Evolutionary conservation across 2,888 invertebrate genomes (phyloP), one percentile per base, ranked within the genome.

Genomic region (Callyntrura guangdongensis): DNA sequence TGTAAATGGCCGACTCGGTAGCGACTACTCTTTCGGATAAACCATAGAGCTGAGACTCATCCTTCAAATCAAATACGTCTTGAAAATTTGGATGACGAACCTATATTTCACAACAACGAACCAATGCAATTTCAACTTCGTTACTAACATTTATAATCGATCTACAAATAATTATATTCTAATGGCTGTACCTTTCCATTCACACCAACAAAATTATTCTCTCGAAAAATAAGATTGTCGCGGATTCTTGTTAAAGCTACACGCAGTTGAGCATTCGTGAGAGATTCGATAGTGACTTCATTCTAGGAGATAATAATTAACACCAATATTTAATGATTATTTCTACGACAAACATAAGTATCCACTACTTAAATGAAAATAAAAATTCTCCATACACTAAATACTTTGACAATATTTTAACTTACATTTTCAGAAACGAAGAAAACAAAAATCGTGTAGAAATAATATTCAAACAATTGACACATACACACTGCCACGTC

Each of bases 1-100:
- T 96, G 95, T 98, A 99, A 93, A 98, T 96, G 0, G 98, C 96
- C 93, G 99, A 99, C 95, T 99, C 99, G 0, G 98, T 97, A 0
- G 97, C 99, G 0, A 99, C 98, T 20, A 99, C 97, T 91, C 99
- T 96, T 94, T 98, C 98, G 0, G 97, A 96, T 45, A 99, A 95
- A 0, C 98, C 98, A 94, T 97, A 97, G 17, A 99, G 95, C 87
- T 96, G 97, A 91, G 98, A 97, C 3, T 97, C 96, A 90, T 96
- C 96, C 25, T 95, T 95, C 59, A 97, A 95, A 94, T 97, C 96
- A 49, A 97, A 97, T 92, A 96, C 96, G 0, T 96, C 96, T 91
- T 97, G 96, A 81, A 97, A 95, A 72, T 95, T 95, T 0, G 96
- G 96, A 94, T 96, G 96, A 6, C 95, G 95, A 27, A 96, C 95